These are phyloP conservation scores for Gymnopithys bicolor DNA, from an alignment of 2,797 vertebrate genomes.

Conservation along the genomic window DNA sequence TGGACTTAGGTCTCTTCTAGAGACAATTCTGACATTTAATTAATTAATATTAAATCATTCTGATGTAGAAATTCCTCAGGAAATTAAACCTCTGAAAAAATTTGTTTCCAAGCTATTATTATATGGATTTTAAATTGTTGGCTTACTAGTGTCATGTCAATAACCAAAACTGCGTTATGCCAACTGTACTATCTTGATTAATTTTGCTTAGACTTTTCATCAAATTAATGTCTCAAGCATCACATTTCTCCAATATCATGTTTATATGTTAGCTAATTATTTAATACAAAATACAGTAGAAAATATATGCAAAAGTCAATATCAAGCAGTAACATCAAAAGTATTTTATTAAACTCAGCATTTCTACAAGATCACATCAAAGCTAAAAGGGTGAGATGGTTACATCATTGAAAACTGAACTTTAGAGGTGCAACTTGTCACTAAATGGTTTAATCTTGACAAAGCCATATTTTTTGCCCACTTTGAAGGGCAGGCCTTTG, in stretches of 20 bases:
- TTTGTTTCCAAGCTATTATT: background rate
- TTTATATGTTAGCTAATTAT: background rate
- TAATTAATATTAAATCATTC: background rate
- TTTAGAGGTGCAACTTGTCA: background rate
- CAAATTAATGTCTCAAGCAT: background rate
- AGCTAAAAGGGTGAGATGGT: background rate
- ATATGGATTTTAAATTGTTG: background rate
- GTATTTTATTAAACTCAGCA: background rate
- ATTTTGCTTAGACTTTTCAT: conserved; percentile 6
- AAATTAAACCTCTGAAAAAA: background rate
- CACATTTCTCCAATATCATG: background rate
- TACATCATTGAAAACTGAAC: background rate
- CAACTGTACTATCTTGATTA: background rate
- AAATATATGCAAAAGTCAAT: background rate
- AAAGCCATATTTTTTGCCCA: background rate
- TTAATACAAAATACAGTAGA: background rate
- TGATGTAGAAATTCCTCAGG: background rate
- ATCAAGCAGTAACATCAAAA: background rate
- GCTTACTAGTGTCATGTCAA: background rate
- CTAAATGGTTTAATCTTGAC: background rate
- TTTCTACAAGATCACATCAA: background rate
- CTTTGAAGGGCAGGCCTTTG: background rate
- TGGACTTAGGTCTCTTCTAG: background rate
- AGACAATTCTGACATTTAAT: background rate
- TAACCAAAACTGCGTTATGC: background rate